Conservation (phyloP, 2,113 vertebrate species). For the Phaetusa simplex region DNA sequence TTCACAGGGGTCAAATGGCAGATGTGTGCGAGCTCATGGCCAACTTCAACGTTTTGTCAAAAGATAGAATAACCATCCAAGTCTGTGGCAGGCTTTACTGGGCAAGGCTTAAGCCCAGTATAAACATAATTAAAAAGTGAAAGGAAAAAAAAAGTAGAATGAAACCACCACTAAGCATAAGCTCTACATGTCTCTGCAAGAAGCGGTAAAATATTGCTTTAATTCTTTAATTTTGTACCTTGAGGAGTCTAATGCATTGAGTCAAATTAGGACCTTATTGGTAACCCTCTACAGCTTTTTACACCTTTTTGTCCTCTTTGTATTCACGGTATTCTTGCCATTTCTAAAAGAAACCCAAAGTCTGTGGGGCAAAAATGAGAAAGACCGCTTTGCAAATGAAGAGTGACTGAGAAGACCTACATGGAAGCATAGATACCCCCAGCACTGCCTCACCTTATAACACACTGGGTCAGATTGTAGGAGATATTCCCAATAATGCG, state of each 20-base stretch:
- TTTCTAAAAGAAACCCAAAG: not conserved
- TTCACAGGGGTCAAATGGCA: conserved; percentile 1
- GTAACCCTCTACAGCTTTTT: not conserved
- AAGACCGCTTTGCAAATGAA: not conserved
- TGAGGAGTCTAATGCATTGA: not conserved
- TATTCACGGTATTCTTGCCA: not conserved
- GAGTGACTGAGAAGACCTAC: not conserved
- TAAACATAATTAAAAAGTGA: conserved; percentile 18
- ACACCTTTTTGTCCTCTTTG: not conserved
- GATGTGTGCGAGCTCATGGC: rapidly evolving
- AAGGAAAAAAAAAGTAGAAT: not conserved
- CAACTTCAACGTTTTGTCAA: not conserved
- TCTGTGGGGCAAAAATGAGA: not conserved
- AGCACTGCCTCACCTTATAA: not conserved
- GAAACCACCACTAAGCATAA: not conserved
- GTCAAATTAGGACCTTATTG: not conserved
- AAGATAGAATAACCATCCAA: conserved; percentile 5
- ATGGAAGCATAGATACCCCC: not conserved
- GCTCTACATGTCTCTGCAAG: not conserved
- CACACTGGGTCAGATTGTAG: not conserved
- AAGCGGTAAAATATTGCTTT: not conserved
- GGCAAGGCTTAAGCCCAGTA: not conserved
- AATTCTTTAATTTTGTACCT: not conserved
- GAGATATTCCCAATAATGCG: not conserved
- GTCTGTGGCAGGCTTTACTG: not conserved